phyloP scores from a whole-genome alignment of 2,888 invertebrate genomes.

The Drymonia ruficornis region DNA sequence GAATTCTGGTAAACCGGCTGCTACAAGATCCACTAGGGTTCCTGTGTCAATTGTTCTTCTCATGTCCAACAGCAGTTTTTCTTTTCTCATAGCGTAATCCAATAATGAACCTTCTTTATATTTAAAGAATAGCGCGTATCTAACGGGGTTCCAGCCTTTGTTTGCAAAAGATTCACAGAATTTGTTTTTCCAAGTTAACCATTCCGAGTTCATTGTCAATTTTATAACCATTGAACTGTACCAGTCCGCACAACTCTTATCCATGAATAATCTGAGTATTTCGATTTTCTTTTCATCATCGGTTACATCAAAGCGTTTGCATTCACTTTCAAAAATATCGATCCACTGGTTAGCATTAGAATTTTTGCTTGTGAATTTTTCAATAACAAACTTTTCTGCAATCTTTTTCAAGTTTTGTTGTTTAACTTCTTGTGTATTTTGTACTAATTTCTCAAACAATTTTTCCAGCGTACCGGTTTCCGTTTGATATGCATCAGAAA shows the following conservation, averaged over 20 bases:
- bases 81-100: constrained; percentile 44
- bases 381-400: constrained; percentile 39
- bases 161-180: constrained; percentile 36
- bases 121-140: constrained; percentile 35
- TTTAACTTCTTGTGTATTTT: constrained; percentile 21
- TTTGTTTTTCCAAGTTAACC: constrained; percentile 33
- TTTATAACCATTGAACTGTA: constrained; percentile 33
- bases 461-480: constrained; percentile 24
- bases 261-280: constrained; percentile 32
- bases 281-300: constrained; percentile 37
- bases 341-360: constrained; percentile 38
- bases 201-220: constrained; percentile 21
- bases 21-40: too few relatives aligned
- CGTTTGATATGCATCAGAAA: constrained; percentile 5
- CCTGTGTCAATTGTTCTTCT: too few relatives aligned
- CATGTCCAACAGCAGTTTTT: constrained; percentile 26
- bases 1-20: too few relatives aligned
- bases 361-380: constrained; percentile 37
- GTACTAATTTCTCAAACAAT: constrained; percentile 17
- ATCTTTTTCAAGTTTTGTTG: constrained; percentile 29
- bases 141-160: constrained; percentile 35
- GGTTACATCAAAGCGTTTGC: constrained; percentile 27
- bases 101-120: constrained; percentile 39
- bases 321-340: constrained; percentile 40
- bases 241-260: constrained; percentile 34